Evolutionary conservation across 2,113 vertebrate genomes (phyloP).

Genomic region (Hiodon alosoides): DNA sequence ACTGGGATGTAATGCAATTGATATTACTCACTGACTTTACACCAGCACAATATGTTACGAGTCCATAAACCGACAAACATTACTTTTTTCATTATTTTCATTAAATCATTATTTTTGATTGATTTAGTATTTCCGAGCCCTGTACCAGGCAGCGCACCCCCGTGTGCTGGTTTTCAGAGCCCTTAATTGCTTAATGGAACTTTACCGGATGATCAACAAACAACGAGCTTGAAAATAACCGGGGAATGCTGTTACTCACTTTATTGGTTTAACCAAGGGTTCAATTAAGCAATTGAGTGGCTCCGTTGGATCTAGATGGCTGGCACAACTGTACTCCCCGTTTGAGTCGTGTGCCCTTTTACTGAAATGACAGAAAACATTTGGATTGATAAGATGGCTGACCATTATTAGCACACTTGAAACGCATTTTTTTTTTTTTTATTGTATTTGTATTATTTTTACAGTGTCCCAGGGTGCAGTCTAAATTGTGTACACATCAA

Average conservation of each 20-base stretch:
- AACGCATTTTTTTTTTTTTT: slow-evolving; percentile 42
- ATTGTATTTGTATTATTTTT: no score
- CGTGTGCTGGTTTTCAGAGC: no score
- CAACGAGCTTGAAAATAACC: no score
- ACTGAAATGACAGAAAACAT: slow-evolving; percentile 56
- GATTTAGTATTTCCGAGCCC: background rate
- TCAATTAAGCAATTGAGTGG: no score
- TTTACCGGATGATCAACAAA: no score
- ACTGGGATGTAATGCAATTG: background rate
- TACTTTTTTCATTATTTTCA: no score
- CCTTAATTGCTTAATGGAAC: no score
- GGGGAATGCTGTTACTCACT: no score
- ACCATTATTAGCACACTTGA: slow-evolving; percentile 57
- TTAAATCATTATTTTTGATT: background rate
- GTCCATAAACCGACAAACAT: background rate
- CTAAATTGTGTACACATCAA: slow-evolving; percentile 45
- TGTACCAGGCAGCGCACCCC: no score
- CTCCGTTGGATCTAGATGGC: background rate
- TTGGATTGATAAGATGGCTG: slow-evolving; percentile 59
- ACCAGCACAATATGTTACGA: background rate
- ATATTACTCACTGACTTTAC: background rate
- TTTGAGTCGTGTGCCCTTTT: slow-evolving; percentile 40
- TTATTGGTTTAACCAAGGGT: no score
- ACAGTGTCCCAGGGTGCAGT: slow-evolving; percentile 32
- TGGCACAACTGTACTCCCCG: slow-evolving; percentile 13